These are phyloP conservation scores for Calephelis nemesis DNA, from an alignment of 1,140 invertebrate species.

Conservation along the genomic window DNA sequence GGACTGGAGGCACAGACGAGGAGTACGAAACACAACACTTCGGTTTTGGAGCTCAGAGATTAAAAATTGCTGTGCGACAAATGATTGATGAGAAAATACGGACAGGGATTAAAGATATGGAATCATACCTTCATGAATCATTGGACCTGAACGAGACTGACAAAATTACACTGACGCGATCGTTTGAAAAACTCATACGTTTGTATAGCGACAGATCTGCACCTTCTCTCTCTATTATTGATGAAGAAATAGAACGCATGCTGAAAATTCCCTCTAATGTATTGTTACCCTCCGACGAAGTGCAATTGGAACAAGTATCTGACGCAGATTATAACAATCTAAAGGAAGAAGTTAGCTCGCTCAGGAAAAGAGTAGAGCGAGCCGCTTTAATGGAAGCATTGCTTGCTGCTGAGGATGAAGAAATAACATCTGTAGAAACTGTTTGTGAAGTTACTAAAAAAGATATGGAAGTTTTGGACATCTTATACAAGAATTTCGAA, in stretches of 20 bases:
- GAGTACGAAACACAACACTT: constrained; percentile 73
- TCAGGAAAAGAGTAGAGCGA: constrained; percentile 58
- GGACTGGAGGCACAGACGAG: constrained; percentile 65
- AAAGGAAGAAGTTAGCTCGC: constrained; percentile 53
- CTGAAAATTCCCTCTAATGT: constrained; percentile 61
- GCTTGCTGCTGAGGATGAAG: constrained; percentile 60
- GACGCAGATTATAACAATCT: constrained; percentile 57
- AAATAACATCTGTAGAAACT: constrained; percentile 54
- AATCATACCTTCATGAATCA: constrained; percentile 54
- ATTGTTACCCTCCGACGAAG: constrained; percentile 62
- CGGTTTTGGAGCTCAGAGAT: constrained; percentile 64
- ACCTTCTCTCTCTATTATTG: constrained; percentile 53
- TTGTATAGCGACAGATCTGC: constrained; percentile 60
- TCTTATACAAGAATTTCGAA: constrained; percentile 50
- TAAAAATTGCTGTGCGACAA: constrained; percentile 67
- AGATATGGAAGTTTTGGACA: constrained; percentile 63
- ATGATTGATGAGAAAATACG: constrained; percentile 72
- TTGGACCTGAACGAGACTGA: constrained; percentile 64
- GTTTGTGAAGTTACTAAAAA: constrained; percentile 65
- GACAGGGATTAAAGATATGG: constrained; percentile 60
- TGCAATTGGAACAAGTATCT: constrained; percentile 51
- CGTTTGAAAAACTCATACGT: constrained; percentile 59
- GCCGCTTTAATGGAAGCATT: constrained; percentile 66
- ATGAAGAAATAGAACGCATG: constrained; percentile 60
- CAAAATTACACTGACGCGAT: constrained; percentile 52